Evolutionary conservation across 2,888 invertebrate genomes (phyloP).

Genomic region (Euplexia lucipara): DNA sequence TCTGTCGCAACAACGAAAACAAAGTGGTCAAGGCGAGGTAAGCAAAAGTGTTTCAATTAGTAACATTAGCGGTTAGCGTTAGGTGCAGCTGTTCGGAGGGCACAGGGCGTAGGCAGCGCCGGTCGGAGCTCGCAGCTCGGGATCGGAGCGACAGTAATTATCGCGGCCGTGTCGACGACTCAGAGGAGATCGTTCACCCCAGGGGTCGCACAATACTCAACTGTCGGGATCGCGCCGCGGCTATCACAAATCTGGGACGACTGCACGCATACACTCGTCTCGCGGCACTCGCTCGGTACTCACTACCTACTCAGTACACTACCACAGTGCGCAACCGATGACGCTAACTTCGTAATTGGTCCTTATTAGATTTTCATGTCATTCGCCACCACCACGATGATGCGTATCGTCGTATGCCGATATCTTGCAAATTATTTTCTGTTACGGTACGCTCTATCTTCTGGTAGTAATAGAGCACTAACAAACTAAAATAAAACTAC

Average conservation of each 20-base stretch:
- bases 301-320: constrained; percentile 24
- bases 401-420: constrained; percentile 19
- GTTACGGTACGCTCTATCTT: constrained; percentile 9
- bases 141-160: constrained; percentile 86
- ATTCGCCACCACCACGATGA: constrained; percentile 50
- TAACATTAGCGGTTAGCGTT: constrained; percentile 67
- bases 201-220: constrained; percentile 86
- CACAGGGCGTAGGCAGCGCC: constrained; percentile 75
- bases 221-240: constrained; percentile 79
- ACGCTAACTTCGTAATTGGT: constrained; percentile 68
- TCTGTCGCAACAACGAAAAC: constrained; percentile 52
- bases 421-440: constrained; percentile 34
- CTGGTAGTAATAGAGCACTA: neutral
- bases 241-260: constrained; percentile 83
- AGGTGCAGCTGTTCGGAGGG: constrained; percentile 70
- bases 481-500: constrained; percentile 8
- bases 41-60: constrained; percentile 75
- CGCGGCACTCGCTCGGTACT: constrained; percentile 17
- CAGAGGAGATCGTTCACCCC: constrained; percentile 89
- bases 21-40: constrained; percentile 62
- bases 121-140: constrained; percentile 55
- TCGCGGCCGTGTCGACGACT: constrained; percentile 89
- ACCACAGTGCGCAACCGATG: constrained; percentile 61
- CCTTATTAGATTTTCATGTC: constrained; percentile 71
- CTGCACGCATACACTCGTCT: constrained; percentile 64